Evolutionary conservation across 2,888 invertebrate genomes (phyloP), one percentile per base, ranked within the genome.

Genomic region (Troides oblongomaculatus): DNA sequence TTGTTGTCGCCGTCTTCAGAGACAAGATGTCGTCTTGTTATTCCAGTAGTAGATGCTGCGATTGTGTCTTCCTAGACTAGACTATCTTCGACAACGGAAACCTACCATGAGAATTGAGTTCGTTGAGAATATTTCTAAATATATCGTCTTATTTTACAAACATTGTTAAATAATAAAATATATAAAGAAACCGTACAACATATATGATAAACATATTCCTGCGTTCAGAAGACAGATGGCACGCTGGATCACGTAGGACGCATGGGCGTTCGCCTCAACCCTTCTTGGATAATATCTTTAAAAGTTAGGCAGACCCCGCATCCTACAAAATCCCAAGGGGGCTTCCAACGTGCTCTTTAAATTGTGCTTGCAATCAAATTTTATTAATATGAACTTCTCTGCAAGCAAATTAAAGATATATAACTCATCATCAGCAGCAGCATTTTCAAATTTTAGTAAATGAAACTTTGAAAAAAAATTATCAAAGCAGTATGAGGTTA

Each of bases 201-300:
- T 43, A 67, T 36, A 67, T 7, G 62, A 87, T 88, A 89, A 89
- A 89, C 85, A 89, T 86, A 89, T 87, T 87, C 86, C 84, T 83
- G 81, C 80, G 80, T 81, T 78, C 80, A 78, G 84, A 90, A 92
- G 90, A 92, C 89, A 89, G 89, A 92, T 90, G 90, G 89, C 88
- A 83, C 79, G 72, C 69, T 74, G 74, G 85, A 90, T 87, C 91
- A 90, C 89, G 91, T 88, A 89, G 86, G 87, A 89, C 88, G 83
- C 84, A 76, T 81, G 78, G 79, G 77, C 77, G 77, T 76, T 73
- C 73, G 79, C 78, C 81, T 84, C 89, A 91, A 91, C 90, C 92
- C 91, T 90, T 91, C 87, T 81, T 76, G 86, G 86, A 87, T 92
- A 91, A 93, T 92, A 92, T 92, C 92, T 92, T 93, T 93, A 93